phyloP scores from a whole-genome alignment of 2,888 invertebrate species.

The Apodemia hepburni region DNA sequence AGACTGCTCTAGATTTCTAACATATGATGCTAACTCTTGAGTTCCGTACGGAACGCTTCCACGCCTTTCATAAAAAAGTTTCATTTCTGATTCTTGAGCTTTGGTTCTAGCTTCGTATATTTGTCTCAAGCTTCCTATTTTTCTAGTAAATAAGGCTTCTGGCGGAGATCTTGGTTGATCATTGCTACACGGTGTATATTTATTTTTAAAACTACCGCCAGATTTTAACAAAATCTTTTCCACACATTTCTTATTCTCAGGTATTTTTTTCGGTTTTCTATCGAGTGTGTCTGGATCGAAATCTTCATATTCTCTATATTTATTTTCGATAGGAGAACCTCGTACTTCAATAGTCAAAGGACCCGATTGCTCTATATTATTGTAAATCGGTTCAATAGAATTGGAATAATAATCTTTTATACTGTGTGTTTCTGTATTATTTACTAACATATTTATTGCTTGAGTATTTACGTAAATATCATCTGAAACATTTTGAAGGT shows the following conservation, averaged over 20 bases:
- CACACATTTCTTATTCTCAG: slow-evolving; percentile 57
- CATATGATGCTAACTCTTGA: slow-evolving; percentile 53
- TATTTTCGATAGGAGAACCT: slow-evolving; percentile 85
- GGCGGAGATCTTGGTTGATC: slow-evolving; percentile 46
- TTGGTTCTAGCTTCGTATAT: slow-evolving; percentile 88
- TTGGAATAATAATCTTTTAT: slow-evolving; percentile 85
- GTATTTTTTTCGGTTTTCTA: slow-evolving; percentile 80
- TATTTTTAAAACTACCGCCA: slow-evolving; percentile 86
- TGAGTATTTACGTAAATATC: slow-evolving; percentile 42
- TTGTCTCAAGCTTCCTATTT: slow-evolving; percentile 87
- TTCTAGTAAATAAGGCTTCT: slow-evolving; percentile 70
- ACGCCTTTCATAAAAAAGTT: slow-evolving; percentile 54
- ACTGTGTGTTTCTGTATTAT: slow-evolving; percentile 60
- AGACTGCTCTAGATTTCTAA: slow-evolving; percentile 52
- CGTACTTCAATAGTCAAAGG: slow-evolving; percentile 90
- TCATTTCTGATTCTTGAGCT: slow-evolving; percentile 49
- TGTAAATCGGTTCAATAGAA: slow-evolving; percentile 75
- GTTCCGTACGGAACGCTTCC: slow-evolving; percentile 56
- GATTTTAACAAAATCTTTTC: slow-evolving; percentile 82
- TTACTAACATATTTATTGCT: slow-evolving; percentile 47
- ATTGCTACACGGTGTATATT: slow-evolving; percentile 52
- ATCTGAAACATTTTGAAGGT: slow-evolving; percentile 51
- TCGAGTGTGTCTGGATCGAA: slow-evolving; percentile 93
- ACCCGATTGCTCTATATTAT: slow-evolving; percentile 82
- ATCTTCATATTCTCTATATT: slow-evolving; percentile 84